phyloP scores from a whole-genome alignment of 2,113 vertebrate genomes.

The Bungarus multicinctus region DNA sequence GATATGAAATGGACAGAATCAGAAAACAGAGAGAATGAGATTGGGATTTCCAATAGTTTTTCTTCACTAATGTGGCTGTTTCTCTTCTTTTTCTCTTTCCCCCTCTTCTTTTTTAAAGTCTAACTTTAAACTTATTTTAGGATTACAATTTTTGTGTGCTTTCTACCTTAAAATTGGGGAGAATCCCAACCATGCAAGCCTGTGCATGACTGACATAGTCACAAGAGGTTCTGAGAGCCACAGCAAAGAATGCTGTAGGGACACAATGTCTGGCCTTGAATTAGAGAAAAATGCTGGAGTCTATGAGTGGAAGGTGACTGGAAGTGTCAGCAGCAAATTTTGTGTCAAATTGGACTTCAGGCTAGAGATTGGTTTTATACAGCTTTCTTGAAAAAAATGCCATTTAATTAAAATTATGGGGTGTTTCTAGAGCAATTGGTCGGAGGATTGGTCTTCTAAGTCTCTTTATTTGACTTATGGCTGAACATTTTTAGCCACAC shows the following conservation, averaged over 20 bases:
- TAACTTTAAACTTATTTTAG: neutral
- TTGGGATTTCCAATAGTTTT: neutral
- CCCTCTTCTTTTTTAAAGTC: neutral
- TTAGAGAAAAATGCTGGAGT: neutral
- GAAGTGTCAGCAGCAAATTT: neutral
- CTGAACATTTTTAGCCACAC: slow-evolving; percentile 24
- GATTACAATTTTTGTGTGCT: neutral
- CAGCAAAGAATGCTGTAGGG: neutral
- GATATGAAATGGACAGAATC: neutral
- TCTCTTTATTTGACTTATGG: slow-evolving; percentile 30
- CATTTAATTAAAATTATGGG: slow-evolving; percentile 26
- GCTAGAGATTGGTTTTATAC: slow-evolving; percentile 23
- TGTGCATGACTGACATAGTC: neutral
- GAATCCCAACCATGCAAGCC: neutral
- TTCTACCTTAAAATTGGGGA: neutral
- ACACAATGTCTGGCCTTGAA: neutral
- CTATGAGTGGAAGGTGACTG: neutral
- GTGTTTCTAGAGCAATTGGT: neutral
- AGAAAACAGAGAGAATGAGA: neutral
- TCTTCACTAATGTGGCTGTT: neutral
- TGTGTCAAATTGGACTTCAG: neutral
- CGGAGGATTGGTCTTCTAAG: neutral
- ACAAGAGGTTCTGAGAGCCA: neutral
- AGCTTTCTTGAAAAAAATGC: neutral
- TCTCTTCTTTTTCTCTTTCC: neutral